A percentile compares a stretch with the other conserved stretches of the same genome.
These are phyloP conservation scores for Myodes glareolus DNA, from an alignment of 2,113 vertebrate species.

Conservation along the genomic window DNA sequence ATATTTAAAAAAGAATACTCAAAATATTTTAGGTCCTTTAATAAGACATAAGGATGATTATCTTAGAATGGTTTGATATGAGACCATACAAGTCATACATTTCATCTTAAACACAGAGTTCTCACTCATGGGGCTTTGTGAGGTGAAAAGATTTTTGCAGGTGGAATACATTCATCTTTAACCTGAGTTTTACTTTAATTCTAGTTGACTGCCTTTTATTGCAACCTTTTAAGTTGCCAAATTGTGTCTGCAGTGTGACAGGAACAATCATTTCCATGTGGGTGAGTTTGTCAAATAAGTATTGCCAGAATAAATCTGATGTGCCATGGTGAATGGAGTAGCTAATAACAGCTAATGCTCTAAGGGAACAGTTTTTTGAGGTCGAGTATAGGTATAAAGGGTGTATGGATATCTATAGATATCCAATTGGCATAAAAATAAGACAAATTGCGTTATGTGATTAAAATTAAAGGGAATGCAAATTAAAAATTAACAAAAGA, in stretches of 20 bases:
- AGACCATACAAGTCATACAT: background rate
- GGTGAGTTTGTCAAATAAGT: conserved; percentile 1
- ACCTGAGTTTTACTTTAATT: conserved; percentile 18
- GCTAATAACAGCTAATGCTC: background rate
- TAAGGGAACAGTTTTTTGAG: background rate
- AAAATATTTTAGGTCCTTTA: background rate
- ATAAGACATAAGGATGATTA: background rate
- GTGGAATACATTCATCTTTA: background rate
- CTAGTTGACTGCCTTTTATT: conserved; percentile 15
- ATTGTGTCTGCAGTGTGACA: conserved; percentile 24
- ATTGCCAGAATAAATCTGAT: background rate
- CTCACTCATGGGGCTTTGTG: background rate
- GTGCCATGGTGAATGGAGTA: background rate
- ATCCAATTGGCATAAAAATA: background rate
- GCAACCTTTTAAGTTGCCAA: background rate
- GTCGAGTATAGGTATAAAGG: background rate
- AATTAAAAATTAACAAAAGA: background rate
- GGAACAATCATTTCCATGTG: background rate
- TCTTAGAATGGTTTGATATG: background rate
- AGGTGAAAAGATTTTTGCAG: conserved; percentile 14
- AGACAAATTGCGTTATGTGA: background rate
- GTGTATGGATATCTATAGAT: background rate
- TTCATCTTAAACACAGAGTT: background rate
- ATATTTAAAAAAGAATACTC: background rate
- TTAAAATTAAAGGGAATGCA: background rate